These are phyloP conservation scores for Mormyrops boulengeri DNA, from an alignment of 2,797 vertebrate genomes.

Conservation along the genomic window DNA sequence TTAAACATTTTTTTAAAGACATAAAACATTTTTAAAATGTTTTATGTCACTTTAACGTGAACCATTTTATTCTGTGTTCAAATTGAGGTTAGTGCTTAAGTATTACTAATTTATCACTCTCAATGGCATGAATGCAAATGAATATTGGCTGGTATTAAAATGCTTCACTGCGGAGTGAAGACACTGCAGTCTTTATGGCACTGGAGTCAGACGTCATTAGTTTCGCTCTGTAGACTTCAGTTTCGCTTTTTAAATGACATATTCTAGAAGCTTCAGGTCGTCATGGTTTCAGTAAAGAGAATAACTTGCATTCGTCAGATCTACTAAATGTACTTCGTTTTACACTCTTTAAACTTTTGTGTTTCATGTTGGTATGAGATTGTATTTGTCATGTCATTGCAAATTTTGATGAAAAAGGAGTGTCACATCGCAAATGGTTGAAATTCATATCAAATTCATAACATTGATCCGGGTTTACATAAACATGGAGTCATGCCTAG, in stretches of 20 bases:
- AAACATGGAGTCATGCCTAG: not conserved
- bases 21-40: not conserved
- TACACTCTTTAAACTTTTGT: not conserved
- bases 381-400: not conserved
- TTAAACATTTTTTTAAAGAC: too few relatives aligned
- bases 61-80: not conserved
- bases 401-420: not conserved
- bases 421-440: not conserved
- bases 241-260: slow-evolving; percentile 1
- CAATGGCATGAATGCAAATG: not conserved
- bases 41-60: not conserved
- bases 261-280: not conserved
- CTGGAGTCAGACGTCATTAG: not conserved
- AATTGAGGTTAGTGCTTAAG: not conserved
- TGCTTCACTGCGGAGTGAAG: not conserved
- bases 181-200: not conserved
- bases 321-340: not conserved
- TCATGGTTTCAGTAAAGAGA: not conserved
- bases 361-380: not conserved
- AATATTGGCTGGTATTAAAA: not conserved
- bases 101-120: not conserved
- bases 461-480: not conserved
- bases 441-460: not conserved
- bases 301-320: not conserved
- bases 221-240: not conserved